These are phyloP conservation scores for Gavialis gangeticus DNA, from an alignment of 2,113 vertebrate genomes.

Conservation along the genomic window DNA sequence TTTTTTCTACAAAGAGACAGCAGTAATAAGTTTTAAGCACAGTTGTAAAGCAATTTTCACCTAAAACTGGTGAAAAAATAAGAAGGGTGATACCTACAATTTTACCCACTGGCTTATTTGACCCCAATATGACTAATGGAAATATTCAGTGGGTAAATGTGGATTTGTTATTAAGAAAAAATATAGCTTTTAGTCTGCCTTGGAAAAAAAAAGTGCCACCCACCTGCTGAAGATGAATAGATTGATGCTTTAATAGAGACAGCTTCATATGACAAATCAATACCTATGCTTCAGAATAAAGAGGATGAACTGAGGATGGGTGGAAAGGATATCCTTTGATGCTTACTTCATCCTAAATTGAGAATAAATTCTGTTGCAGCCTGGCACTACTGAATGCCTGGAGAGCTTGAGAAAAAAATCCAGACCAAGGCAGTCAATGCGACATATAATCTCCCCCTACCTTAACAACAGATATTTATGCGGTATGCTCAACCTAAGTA, in stretches of 20 bases:
- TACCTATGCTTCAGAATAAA: neutral
- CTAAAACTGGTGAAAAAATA: neutral
- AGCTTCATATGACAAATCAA: constrained; percentile 5
- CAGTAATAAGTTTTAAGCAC: neutral
- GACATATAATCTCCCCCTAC: neutral
- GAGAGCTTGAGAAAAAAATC: neutral
- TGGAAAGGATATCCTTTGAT: neutral
- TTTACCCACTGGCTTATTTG: neutral
- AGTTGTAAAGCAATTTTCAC: neutral
- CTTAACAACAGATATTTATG: neutral
- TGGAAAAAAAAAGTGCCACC: constrained; percentile 33
- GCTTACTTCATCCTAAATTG: neutral
- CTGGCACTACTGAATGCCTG: neutral
- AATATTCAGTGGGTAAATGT: constrained; percentile 5
- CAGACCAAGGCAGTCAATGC: neutral
- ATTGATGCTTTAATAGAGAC: constrained; percentile 24
- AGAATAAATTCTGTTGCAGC: neutral
- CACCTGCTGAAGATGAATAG: constrained; percentile 38
- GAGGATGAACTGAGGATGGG: neutral
- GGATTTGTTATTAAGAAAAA: constrained; percentile 52
- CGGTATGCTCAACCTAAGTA: neutral
- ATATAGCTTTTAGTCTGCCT: neutral
- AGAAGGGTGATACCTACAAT: neutral
- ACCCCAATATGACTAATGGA: constrained; percentile 32
- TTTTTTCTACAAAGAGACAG: neutral